Evolutionary conservation across 2,797 vertebrate species (phyloP).

Genomic region (Anniella stebbinsi): DNA sequence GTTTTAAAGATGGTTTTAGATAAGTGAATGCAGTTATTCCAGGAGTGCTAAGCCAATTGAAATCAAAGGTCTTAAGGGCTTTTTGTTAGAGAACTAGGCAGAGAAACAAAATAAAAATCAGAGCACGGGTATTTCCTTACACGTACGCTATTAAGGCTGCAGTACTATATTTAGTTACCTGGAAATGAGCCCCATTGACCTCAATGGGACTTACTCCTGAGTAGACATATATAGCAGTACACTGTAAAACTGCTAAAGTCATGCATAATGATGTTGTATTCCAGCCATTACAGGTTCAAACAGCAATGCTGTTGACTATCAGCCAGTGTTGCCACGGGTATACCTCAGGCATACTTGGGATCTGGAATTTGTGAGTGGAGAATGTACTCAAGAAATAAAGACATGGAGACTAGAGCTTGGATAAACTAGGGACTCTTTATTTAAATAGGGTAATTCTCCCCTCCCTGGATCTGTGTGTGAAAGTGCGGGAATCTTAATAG

Average conservation of each 20-base stretch:
- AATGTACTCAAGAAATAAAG: too few species aligned
- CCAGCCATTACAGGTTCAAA: background rate
- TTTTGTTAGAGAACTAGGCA: constrained; percentile 7
- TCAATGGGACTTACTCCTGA: background rate
- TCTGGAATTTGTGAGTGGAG: too few species aligned
- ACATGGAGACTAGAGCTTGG: too few species aligned
- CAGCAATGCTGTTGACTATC: background rate
- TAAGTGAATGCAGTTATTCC: constrained; percentile 5
- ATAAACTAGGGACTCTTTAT: too few species aligned
- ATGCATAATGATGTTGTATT: background rate
- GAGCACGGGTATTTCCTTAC: background rate
- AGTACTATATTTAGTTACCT: background rate
- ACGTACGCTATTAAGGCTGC: background rate
- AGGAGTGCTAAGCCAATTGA: background rate
- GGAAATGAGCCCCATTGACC: too few species aligned
- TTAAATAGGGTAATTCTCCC: too few species aligned
- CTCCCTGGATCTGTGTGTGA: too few species aligned
- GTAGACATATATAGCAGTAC: background rate
- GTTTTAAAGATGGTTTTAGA: constrained; percentile 44
- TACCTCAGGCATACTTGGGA: background rate
- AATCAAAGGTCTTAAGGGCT: background rate
- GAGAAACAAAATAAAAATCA: constrained; percentile 43
- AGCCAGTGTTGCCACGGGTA: background rate
- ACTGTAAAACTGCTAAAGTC: background rate
- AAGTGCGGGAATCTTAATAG: too few species aligned